Evolutionary conservation across 2,888 invertebrate genomes (phyloP).

Genomic region (Phyllotreta cruciferae): DNA sequence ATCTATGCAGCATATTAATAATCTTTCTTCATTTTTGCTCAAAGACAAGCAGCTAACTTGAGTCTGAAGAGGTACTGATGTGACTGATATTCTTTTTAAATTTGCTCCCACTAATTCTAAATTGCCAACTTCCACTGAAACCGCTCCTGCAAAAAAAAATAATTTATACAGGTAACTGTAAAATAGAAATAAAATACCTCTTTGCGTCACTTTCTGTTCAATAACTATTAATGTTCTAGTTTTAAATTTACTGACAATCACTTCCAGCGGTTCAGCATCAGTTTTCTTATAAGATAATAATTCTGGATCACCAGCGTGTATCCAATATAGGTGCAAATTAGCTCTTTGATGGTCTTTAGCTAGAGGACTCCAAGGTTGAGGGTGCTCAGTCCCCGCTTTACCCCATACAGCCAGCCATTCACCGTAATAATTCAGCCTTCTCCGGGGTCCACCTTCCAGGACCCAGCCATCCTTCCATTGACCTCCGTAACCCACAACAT

Average conservation of each 20-base stretch:
- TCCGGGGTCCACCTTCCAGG: slow-evolving; percentile 59
- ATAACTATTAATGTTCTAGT: slow-evolving; percentile 75
- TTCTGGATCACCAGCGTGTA: slow-evolving; percentile 67
- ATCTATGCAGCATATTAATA: slow-evolving; percentile 85
- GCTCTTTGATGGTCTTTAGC: slow-evolving; percentile 83
- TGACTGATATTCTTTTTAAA: slow-evolving; percentile 71
- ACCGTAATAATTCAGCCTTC: slow-evolving; percentile 52
- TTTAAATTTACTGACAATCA: slow-evolving; percentile 76
- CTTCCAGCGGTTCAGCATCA: slow-evolving; percentile 86
- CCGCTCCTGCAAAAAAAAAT: slow-evolving; percentile 63
- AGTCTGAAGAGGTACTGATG: slow-evolving; percentile 74
- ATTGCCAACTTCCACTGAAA: slow-evolving; percentile 74
- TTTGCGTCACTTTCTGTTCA: slow-evolving; percentile 80
- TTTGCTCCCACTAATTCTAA: slow-evolving; percentile 67
- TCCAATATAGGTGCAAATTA: slow-evolving; percentile 81
- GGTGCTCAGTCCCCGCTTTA: slow-evolving; percentile 81
- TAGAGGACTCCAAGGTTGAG: slow-evolving; percentile 92
- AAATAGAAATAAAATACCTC: slow-evolving; percentile 62
- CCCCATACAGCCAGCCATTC: slow-evolving; percentile 82
- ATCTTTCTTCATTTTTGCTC: slow-evolving; percentile 73
- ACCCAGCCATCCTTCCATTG: slow-evolving; percentile 63
- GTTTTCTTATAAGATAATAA: slow-evolving; percentile 82
- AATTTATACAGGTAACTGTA: too few species aligned
- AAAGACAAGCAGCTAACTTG: slow-evolving; percentile 72
- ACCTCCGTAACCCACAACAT: slow-evolving; percentile 58